Percentiles rank a stretch among this genome's conserved stretches.
phyloP scores from a whole-genome alignment of 2,113 vertebrate species.

The Oenanthe melanoleuca region DNA sequence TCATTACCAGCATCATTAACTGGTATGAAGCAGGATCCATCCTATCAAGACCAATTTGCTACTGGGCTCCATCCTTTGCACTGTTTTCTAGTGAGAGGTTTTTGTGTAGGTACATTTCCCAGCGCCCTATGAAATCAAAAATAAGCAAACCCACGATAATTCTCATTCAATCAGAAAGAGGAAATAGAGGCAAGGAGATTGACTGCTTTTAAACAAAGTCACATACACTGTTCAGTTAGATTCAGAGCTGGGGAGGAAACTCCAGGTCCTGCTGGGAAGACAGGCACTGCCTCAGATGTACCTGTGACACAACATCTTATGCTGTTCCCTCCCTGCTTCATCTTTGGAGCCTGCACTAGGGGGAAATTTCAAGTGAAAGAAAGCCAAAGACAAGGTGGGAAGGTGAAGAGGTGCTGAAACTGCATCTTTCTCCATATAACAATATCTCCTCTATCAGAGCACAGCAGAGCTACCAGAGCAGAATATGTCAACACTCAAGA shows the following conservation, averaged over 20 bases:
- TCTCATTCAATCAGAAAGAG: not conserved
- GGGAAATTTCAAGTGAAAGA: not conserved
- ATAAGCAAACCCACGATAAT: not conserved
- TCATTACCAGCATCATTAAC: not conserved
- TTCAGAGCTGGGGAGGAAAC: not conserved
- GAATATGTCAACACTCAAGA: not conserved
- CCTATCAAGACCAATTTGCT: not conserved
- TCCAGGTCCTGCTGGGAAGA: not conserved
- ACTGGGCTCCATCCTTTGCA: not conserved
- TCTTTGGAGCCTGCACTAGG: not conserved
- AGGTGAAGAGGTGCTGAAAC: not conserved
- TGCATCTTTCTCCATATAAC: not conserved
- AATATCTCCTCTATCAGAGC: not conserved
- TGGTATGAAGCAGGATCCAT: not conserved
- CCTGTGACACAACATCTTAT: rapidly evolving
- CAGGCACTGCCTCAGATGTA: not conserved
- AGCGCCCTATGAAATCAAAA: not conserved
- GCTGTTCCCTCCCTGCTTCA: not conserved
- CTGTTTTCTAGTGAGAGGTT: not conserved
- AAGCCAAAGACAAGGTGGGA: not conserved
- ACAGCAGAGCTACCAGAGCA: not conserved
- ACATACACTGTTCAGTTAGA: not conserved
- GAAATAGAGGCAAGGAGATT: not conserved
- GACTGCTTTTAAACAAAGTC: not conserved
- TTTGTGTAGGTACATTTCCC: not conserved